Percentiles rank a stretch among this genome's conserved stretches.
Conservation (phyloP, 2,888 invertebrate species). For the Euproctis similis region DNA sequence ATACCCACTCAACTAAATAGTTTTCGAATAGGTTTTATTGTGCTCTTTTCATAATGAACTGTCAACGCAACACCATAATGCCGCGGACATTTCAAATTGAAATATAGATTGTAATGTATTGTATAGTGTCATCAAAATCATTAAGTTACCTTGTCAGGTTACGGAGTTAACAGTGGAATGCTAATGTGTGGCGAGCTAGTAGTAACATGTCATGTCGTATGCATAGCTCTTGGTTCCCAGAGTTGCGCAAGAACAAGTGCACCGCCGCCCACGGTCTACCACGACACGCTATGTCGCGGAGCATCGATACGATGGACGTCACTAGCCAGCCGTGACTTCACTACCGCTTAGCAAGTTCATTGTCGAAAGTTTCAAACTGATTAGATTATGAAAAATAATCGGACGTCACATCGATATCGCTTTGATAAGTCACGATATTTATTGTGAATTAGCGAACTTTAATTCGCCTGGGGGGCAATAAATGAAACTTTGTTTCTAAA, state of each 20-base stretch:
- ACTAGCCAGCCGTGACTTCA: slow-evolving; percentile 25
- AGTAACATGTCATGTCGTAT: slow-evolving; percentile 51
- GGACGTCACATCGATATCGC: too few species aligned
- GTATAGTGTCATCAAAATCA: slow-evolving; percentile 14
- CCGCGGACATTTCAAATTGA: neutral
- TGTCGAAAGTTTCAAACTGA: slow-evolving; percentile 43
- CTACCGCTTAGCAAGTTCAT: slow-evolving; percentile 56
- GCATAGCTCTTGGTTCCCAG: slow-evolving; percentile 44
- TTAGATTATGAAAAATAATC: too few species aligned
- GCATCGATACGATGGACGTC: slow-evolving; percentile 14
- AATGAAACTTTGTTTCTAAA: too few species aligned
- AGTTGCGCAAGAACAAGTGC: slow-evolving; percentile 63
- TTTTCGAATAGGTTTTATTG: too few species aligned
- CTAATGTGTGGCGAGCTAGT: slow-evolving; percentile 53
- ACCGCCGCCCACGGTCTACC: slow-evolving; percentile 34
- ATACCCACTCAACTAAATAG: too few species aligned
- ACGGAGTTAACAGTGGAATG: slow-evolving; percentile 68
- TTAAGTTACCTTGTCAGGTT: slow-evolving; percentile 46
- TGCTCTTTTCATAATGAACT: too few species aligned
- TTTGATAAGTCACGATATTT: too few species aligned
- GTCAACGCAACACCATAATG: too few species aligned
- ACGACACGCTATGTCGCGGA: slow-evolving; percentile 17
- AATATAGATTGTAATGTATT: neutral
- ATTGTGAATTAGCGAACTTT: too few species aligned
- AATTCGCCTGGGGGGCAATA: too few species aligned